Conservation (phyloP, 2,113 vertebrate genomes). For the Anser cygnoides region DNA sequence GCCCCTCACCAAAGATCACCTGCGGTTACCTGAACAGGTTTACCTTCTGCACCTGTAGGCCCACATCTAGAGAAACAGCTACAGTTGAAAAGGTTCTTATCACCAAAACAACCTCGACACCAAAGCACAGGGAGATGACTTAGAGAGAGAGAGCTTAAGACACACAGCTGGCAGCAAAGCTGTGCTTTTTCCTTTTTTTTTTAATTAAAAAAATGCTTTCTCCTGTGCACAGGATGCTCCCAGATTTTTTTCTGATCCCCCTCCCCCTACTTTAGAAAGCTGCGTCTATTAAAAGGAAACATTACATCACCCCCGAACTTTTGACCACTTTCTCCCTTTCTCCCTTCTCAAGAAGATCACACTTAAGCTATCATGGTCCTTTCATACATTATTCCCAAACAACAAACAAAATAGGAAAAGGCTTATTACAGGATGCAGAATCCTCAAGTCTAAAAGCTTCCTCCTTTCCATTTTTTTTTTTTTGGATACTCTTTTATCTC, state of each 20-base stretch:
- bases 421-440: neutral
- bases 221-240: no score
- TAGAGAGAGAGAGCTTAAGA: neutral
- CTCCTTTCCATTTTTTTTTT: neutral
- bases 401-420: accelerated
- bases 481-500: neutral
- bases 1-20: neutral
- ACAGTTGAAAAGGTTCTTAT: neutral
- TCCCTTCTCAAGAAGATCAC: neutral
- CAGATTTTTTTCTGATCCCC: neutral
- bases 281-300: neutral
- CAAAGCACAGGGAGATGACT: neutral
- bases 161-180: neutral
- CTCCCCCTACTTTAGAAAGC: neutral
- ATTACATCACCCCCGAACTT: neutral
- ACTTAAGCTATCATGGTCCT: neutral
- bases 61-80: neutral
- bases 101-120: neutral
- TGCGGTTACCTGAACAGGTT: neutral
- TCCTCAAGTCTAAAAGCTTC: neutral
- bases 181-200: neutral
- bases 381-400: neutral
- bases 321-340: neutral
- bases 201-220: no score
- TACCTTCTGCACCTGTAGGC: neutral